These are phyloP conservation scores for Drosophila quadrilineata DNA, from an alignment of 1,140 invertebrate genomes.

Conservation along the genomic window DNA sequence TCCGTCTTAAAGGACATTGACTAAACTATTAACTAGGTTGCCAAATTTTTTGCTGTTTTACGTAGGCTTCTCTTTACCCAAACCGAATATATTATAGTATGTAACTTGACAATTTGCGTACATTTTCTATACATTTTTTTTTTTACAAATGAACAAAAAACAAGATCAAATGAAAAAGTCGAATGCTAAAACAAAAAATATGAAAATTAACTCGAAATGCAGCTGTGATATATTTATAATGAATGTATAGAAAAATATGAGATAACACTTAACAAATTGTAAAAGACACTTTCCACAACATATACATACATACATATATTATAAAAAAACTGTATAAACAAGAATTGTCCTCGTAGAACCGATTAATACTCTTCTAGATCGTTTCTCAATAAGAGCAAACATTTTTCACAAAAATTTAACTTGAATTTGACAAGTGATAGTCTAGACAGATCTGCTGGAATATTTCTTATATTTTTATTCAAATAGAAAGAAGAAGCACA, in stretches of 20 bases:
- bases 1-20: constrained; percentile 66
- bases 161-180: constrained; percentile 30
- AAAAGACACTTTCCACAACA: constrained; percentile 44
- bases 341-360: constrained; percentile 6
- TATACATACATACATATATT: constrained; percentile 24
- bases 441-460: neutral
- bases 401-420: too few species aligned
- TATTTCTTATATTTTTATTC: neutral
- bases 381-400: too few species aligned
- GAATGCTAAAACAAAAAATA: constrained; percentile 14
- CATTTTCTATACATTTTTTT: constrained; percentile 70
- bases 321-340: neutral
- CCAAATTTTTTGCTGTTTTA: constrained; percentile 73
- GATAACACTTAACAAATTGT: constrained; percentile 25
- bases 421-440: neutral
- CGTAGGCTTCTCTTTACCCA: constrained; percentile 41
- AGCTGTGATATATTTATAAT: constrained; percentile 74
- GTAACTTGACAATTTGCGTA: constrained; percentile 33
- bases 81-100: constrained; percentile 13
- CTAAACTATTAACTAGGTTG: constrained; percentile 70
- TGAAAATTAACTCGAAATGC: constrained; percentile 71
- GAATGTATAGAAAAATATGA: constrained; percentile 62
- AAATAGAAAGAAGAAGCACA: neutral
- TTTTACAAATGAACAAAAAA: constrained; percentile 32
- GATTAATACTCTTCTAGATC: constrained; percentile 9